These are phyloP conservation scores for Falco rusticolus DNA, from an alignment of 2,797 vertebrate genomes.

Conservation along the genomic window DNA sequence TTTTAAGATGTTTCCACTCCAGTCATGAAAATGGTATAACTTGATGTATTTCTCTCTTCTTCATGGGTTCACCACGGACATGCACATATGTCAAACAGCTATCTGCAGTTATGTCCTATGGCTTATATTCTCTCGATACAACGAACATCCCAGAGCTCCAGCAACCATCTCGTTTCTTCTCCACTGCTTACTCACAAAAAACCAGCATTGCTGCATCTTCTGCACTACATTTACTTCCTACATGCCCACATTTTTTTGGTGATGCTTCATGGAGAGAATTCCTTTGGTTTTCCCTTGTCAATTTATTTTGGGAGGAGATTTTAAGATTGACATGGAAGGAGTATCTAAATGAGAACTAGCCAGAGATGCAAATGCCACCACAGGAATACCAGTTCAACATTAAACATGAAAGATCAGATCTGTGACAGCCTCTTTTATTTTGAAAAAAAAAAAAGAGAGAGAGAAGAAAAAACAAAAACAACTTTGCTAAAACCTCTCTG, in stretches of 20 bases:
- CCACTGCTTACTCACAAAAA: background rate
- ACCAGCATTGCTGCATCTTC: background rate
- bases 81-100: background rate
- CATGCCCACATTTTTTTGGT: rapidly evolving
- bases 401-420: background rate
- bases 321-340: background rate
- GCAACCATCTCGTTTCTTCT: background rate
- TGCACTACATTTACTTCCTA: background rate
- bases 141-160: background rate
- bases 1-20: slow-evolving; percentile 16
- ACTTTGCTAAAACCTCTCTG: background rate
- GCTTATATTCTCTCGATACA: background rate
- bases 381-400: background rate
- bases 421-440: background rate
- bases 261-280: background rate
- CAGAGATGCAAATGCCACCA: background rate
- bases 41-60: background rate
- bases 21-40: background rate
- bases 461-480: background rate
- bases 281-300: background rate
- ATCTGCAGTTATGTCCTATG: background rate
- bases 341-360: background rate
- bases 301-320: background rate
- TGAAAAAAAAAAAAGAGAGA: background rate
- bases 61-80: background rate